Conservation (phyloP, 2,113 vertebrate species). For the Sorex fumeus region DNA sequence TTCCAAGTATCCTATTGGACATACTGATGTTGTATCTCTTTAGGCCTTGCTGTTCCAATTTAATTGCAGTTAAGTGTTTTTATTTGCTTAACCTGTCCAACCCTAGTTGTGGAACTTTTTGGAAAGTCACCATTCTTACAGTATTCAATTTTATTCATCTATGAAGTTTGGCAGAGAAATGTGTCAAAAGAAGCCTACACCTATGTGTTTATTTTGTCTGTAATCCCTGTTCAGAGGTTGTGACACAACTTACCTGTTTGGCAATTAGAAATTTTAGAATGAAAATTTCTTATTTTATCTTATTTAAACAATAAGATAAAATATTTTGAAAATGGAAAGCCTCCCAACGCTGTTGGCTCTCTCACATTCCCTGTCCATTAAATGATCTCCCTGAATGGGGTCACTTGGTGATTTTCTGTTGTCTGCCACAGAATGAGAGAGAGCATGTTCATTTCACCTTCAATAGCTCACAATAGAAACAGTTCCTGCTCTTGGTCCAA, state of each 20-base stretch:
- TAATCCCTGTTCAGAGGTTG: not conserved
- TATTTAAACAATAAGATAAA: conserved; percentile 18
- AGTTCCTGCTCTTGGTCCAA: conserved; percentile 35
- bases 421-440: not conserved
- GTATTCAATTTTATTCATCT: not conserved
- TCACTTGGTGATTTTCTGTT: not conserved
- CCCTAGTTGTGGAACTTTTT: conserved; percentile 13
- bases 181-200: not conserved
- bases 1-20: not conserved
- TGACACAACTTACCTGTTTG: not conserved
- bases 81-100: conserved; percentile 58
- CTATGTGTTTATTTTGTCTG: conserved; percentile 21
- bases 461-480: conserved; percentile 46
- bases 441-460: conserved; percentile 33
- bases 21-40: not conserved
- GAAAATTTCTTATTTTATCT: no score
- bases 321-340: not conserved
- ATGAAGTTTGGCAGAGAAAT: not conserved
- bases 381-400: not conserved
- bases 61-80: conserved; percentile 35
- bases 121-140: not conserved
- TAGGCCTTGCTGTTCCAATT: conserved; percentile 19
- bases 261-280: not conserved
- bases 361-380: not conserved
- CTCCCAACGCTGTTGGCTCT: not conserved